Conservation (phyloP, 2,113 vertebrate genomes). For the Lepus timidus region DNA sequence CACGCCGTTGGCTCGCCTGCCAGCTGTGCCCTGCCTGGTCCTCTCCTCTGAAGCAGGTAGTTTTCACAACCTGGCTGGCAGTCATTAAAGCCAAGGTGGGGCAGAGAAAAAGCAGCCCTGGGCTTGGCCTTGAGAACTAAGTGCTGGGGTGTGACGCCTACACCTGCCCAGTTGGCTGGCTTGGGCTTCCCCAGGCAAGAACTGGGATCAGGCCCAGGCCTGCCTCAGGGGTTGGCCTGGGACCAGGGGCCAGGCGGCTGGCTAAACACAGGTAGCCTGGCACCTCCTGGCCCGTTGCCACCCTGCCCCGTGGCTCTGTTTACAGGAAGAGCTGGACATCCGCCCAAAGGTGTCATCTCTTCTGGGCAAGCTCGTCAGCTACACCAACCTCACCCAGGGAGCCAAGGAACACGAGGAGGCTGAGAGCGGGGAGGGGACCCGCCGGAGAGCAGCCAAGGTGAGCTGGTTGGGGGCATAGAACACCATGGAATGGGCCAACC, state of each 20-base stretch:
- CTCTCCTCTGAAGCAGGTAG: constrained; percentile 57
- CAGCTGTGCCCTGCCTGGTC: neutral
- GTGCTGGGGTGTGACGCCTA: constrained; percentile 63
- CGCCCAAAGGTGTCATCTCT: constrained; percentile 98
- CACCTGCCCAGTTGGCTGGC: constrained; percentile 43
- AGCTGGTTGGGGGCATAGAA: constrained; percentile 57
- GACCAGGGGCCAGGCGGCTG: constrained; percentile 57
- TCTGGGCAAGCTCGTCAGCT: constrained; percentile 97
- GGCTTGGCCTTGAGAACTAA: neutral
- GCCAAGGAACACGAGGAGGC: constrained; percentile 98
- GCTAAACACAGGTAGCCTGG: constrained; percentile 64
- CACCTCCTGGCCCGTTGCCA: constrained; percentile 46
- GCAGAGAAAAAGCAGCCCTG: constrained; percentile 18
- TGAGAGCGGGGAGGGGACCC: constrained; percentile 91
- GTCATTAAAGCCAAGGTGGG: constrained; percentile 55
- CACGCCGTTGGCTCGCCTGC: neutral
- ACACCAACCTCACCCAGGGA: constrained; percentile 97
- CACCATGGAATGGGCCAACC: neutral
- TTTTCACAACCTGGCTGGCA: constrained; percentile 66
- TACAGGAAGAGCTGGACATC: constrained; percentile 97
- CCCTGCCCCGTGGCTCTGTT: constrained; percentile 70
- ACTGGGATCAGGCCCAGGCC: constrained; percentile 69
- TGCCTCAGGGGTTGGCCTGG: constrained; percentile 66
- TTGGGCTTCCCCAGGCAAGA: constrained; percentile 68
- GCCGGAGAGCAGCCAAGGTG: constrained; percentile 95